A percentile compares a stretch with the other conserved stretches of the same genome.
These are phyloP conservation scores for Pogonomyrmex barbatus DNA, from an alignment of 1,140 invertebrate species.

Conservation along the genomic window DNA sequence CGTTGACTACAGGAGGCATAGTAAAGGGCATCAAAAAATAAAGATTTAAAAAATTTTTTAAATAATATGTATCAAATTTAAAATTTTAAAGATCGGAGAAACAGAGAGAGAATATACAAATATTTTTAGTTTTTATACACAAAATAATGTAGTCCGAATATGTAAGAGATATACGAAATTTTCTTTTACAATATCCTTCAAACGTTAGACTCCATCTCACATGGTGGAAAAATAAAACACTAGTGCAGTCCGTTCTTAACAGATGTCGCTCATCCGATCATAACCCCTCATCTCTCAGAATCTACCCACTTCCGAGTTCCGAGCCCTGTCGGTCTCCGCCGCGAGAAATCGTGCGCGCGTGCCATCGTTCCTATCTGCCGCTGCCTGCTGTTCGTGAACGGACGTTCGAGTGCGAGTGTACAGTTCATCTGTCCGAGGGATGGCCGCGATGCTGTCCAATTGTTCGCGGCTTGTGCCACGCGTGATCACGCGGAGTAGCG, in stretches of 20 bases:
- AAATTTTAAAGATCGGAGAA: too few relatives aligned
- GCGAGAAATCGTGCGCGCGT: background rate
- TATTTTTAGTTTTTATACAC: too few relatives aligned
- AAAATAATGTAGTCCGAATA: too few relatives aligned
- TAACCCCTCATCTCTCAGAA: background rate
- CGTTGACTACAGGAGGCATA: background rate
- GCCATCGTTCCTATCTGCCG: conserved; percentile 19
- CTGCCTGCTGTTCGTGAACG: conserved; percentile 51
- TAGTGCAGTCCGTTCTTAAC: background rate
- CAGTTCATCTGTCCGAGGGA: conserved; percentile 73
- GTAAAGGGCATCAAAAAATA: background rate
- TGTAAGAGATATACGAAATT: too few relatives aligned
- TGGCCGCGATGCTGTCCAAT: conserved; percentile 84
- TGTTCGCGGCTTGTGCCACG: conserved; percentile 83
- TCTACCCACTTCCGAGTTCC: too few relatives aligned
- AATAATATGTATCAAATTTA: too few relatives aligned
- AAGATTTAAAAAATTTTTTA: too few relatives aligned
- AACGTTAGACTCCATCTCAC: too few relatives aligned
- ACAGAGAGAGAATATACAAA: too few relatives aligned
- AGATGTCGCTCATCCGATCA: background rate
- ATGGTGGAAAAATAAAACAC: background rate
- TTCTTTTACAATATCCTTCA: too few relatives aligned
- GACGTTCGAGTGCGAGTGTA: conserved; percentile 49
- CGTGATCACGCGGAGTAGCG: conserved; percentile 80
- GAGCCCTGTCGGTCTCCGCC: background rate